Conservation (phyloP, 2,797 vertebrate species). For the Cirrhinus molitorella region DNA sequence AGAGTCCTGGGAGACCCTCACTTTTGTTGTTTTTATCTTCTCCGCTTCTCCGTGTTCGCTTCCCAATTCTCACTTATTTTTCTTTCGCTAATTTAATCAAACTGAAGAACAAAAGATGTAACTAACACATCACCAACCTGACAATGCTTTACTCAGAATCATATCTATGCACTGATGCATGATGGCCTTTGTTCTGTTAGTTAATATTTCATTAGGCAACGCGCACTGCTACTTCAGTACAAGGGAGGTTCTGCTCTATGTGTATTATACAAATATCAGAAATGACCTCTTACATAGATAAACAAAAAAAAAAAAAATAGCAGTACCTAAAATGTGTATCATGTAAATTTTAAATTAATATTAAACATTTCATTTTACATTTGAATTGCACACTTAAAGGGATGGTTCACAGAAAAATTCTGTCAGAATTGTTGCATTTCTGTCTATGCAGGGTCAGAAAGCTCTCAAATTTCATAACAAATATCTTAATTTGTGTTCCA, state of each 20-base stretch:
- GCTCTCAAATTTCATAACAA: too few relatives aligned
- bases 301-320: not conserved
- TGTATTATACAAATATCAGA: not conserved
- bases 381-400: not conserved
- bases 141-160: slow-evolving; percentile 24
- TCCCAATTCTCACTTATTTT: not conserved
- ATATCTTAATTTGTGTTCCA: too few relatives aligned
- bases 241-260: not conserved
- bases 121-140: not conserved
- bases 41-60: not conserved
- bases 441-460: too few relatives aligned
- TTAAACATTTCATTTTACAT: too few relatives aligned
- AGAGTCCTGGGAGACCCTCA: not conserved
- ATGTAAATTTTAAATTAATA: too few relatives aligned
- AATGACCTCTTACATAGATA: not conserved
- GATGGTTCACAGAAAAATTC: too few relatives aligned
- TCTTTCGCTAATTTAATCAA: not conserved
- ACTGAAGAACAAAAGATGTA: not conserved
- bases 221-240: slow-evolving; percentile 27
- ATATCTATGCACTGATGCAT: slow-evolving; percentile 24
- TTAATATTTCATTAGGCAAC: slow-evolving; percentile 59
- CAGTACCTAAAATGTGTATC: not conserved
- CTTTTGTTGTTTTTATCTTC: not conserved
- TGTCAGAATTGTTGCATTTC: too few relatives aligned
- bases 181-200: slow-evolving; percentile 7